phyloP scores from a whole-genome alignment of 2,113 vertebrate genomes.

The Paradoxurus hermaphroditus region DNA sequence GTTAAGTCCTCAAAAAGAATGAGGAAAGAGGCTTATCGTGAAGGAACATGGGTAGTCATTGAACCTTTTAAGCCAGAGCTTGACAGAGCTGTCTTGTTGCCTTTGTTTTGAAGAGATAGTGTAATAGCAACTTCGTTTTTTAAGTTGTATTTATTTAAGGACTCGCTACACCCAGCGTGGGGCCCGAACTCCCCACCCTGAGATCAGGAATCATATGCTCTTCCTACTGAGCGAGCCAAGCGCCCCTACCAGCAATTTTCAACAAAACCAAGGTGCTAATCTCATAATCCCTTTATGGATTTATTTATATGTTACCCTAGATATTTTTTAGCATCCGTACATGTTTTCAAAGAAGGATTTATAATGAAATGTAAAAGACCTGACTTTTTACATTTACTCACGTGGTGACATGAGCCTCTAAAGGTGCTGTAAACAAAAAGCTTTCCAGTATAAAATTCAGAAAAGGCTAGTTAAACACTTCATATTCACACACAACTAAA shows the following conservation, averaged over 20 bases:
- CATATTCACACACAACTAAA: neutral
- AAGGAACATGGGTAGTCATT: no score
- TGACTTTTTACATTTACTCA: neutral
- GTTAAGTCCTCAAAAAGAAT: neutral
- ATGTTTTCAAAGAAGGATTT: neutral
- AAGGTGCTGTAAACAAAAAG: neutral
- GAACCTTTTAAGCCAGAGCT: neutral
- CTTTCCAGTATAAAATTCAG: neutral
- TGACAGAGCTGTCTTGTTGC: neutral
- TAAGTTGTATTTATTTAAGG: neutral
- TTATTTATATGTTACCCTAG: neutral
- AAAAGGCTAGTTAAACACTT: neutral
- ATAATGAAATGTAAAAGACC: slow-evolving; percentile 11
- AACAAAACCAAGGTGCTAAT: neutral
- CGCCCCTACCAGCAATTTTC: neutral
- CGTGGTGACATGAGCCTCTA: neutral
- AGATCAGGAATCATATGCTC: neutral
- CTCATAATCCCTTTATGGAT: neutral
- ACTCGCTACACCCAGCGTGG: neutral
- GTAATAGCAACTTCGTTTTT: neutral
- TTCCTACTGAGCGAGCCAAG: neutral
- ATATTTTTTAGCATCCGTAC: neutral
- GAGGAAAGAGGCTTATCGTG: neutral
- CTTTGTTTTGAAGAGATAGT: neutral
- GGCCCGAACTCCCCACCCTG: neutral